Evolutionary conservation across 92 coral and sea anemone species (phyloP).

Genomic region (Actinernus sp.): DNA sequence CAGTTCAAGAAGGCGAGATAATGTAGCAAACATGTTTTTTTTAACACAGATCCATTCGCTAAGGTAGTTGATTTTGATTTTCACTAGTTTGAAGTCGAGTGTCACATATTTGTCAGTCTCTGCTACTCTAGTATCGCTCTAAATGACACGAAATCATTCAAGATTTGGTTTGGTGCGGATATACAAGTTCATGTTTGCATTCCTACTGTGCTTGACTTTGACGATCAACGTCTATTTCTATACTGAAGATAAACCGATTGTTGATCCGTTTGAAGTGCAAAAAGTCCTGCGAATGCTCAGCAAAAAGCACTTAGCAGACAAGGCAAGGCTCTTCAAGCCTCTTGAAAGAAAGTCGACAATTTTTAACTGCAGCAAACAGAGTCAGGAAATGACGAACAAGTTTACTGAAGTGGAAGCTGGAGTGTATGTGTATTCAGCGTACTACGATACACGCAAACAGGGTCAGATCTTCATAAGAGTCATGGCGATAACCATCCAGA

Average conservation of each 20-base stretch:
- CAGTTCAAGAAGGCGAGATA: too few relatives aligned
- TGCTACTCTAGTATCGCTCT: too few relatives aligned
- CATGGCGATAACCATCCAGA: conserved; percentile 1
- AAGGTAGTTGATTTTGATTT: too few relatives aligned
- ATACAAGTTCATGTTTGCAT: not conserved
- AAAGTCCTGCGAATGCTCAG: not conserved
- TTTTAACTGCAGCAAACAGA: not conserved
- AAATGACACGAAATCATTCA: too few relatives aligned
- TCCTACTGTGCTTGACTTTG: not conserved
- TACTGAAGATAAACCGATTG: not conserved
- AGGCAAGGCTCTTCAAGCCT: not conserved
- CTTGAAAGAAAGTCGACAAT: not conserved
- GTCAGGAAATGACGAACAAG: not conserved
- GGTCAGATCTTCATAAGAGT: conserved; percentile 29
- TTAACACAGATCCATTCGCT: too few relatives aligned
- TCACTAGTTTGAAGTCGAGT: too few relatives aligned
- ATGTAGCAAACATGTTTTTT: too few relatives aligned
- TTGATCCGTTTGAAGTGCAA: conserved; percentile 2
- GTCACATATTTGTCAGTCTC: too few relatives aligned
- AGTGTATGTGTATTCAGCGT: conserved; percentile 16
- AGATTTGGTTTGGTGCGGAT: too few relatives aligned
- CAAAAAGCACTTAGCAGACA: not conserved
- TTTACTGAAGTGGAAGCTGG: not conserved
- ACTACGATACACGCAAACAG: conserved; percentile 20
- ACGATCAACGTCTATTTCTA: not conserved